phyloP scores from a whole-genome alignment of 2,888 invertebrate species.

The Vesta saturnalis region DNA sequence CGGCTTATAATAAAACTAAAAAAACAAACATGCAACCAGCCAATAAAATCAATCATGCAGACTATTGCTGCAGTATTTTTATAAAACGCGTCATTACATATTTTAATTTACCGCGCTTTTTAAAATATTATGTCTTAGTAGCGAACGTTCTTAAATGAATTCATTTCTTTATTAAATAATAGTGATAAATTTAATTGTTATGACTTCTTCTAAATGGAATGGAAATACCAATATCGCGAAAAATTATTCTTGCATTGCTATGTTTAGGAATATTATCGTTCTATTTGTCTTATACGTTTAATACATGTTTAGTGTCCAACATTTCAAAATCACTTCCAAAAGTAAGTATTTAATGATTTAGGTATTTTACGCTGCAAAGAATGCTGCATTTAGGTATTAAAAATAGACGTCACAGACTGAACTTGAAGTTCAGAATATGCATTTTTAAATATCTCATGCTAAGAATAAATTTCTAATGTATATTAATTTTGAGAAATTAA shows the following conservation, averaged over 20 bases:
- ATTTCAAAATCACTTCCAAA: slow-evolving; percentile 66
- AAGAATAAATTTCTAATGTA: no score
- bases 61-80: slow-evolving; percentile 32
- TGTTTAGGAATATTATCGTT: slow-evolving; percentile 64
- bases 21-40: slow-evolving; percentile 21
- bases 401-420: no score
- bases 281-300: slow-evolving; percentile 70
- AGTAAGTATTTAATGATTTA: slow-evolving; percentile 61
- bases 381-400: no score
- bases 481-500: no score
- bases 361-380: no score
- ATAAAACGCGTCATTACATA: slow-evolving; percentile 28
- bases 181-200: slow-evolving; percentile 28
- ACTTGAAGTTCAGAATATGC: no score
- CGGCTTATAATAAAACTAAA: slow-evolving; percentile 11
- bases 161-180: slow-evolving; percentile 15
- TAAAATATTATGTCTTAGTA: slow-evolving; percentile 9
- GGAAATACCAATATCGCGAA: slow-evolving; percentile 58
- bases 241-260: slow-evolving; percentile 56
- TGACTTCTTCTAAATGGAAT: slow-evolving; percentile 45
- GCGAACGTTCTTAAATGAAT: not conserved
- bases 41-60: slow-evolving; percentile 38
- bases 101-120: slow-evolving; percentile 36
- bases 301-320: slow-evolving; percentile 67
- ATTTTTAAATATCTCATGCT: no score